These are phyloP conservation scores for Cephalopachus bancanus DNA, from an alignment of 2,797 vertebrate genomes.

Conservation along the genomic window DNA sequence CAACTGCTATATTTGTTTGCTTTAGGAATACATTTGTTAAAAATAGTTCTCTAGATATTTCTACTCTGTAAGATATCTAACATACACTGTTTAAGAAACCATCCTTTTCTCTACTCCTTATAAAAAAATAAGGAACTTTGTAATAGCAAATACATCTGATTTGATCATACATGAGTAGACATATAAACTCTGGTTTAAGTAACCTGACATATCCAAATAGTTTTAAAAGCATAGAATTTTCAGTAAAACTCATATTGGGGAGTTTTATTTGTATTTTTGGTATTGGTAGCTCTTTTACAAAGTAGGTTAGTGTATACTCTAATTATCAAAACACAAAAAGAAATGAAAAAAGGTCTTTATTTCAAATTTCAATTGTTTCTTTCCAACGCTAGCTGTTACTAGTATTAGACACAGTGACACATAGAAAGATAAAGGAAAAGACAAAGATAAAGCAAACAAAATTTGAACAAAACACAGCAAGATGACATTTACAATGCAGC, in stretches of 20 bases:
- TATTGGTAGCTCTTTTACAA: not conserved
- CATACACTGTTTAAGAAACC: not conserved
- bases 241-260: not conserved
- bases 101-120: not conserved
- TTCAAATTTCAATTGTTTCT: slow-evolving; percentile 51
- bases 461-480: slow-evolving; percentile 84
- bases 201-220: not conserved
- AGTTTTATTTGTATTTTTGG: slow-evolving; percentile 21
- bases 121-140: not conserved
- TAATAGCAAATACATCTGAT: not conserved
- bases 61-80: not conserved
- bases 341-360: slow-evolving; percentile 45
- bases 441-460: slow-evolving; percentile 85
- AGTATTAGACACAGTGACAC: slow-evolving; percentile 68
- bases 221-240: slow-evolving; percentile 40
- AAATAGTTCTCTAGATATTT: slow-evolving; percentile 12
- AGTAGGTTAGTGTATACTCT: not conserved
- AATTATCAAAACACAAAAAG: slow-evolving; percentile 6
- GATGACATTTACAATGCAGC: slow-evolving; percentile 79
- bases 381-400: not conserved
- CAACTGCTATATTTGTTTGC: not conserved
- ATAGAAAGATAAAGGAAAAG: slow-evolving; percentile 77
- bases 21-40: slow-evolving; percentile 40
- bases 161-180: not conserved
- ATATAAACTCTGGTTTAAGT: accelerated